Base-by-base conservation (phyloP, 2,797 vertebrate species). In the Leptoclinus maculatus region DNA sequence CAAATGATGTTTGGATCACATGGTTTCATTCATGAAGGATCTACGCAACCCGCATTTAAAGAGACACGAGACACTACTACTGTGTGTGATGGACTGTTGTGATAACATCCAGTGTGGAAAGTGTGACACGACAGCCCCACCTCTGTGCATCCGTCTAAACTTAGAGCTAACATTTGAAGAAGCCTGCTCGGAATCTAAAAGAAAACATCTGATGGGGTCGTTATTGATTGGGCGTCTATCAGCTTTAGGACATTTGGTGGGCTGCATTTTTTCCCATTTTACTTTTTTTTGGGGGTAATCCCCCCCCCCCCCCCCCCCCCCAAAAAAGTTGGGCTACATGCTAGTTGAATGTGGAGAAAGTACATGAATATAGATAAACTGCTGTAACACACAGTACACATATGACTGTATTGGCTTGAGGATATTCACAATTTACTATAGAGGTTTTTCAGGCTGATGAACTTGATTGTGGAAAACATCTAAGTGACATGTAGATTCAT, bases 1-100 rank as follows among this genome's bases (percentile, higher is more conserved):
- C 97, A 97, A 96, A 96, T 96, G 96, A 97, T 98, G 96, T 97
- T 98, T 98, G 96, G 96, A 88, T 97, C 97, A 97, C 96, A 95
- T 97, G 97, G 93, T 94, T 97, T 97, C 97, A 98, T 98, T 98
- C 97, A 98, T 98, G 96, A 96, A 97, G 96, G 91, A 90, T 91
- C 94, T 91, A 93, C 94, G 96, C 96, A 94, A 90, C 86, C 86
- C 82, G 87, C 86, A 83, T 90, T 95, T 95, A 95, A 95, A 95
- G 94, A 86, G 76, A 92, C 90, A 95, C 58, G 82, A 78, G 78
- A 83, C 84, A 7, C 77, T 85, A 89, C 87, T 88, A 84, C 88
- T 12, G 54, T 27, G 65, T 70, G 84, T 76, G 80, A 84, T 67
- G 79, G 85, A 64, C 70, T 38, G 79, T 64, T 67, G 53, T n/a